Percentiles rank a stretch among this genome's conserved stretches.
These are phyloP conservation scores for Trichonephila clavipes DNA, from an alignment of 1,140 invertebrate species.

Conservation along the genomic window DNA sequence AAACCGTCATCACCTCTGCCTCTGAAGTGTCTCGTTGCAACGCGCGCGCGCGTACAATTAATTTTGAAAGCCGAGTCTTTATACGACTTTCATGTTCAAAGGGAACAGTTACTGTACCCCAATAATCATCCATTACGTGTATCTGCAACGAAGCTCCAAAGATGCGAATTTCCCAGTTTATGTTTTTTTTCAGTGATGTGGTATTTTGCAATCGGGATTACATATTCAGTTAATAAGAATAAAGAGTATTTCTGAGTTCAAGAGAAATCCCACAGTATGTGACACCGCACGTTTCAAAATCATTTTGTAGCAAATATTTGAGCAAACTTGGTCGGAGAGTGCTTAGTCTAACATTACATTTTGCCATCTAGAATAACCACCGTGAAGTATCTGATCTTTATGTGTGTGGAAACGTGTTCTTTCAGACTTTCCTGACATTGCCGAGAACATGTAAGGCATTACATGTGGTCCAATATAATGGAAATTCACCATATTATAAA, in stretches of 20 bases:
- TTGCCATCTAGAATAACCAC: not conserved
- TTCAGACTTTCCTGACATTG: not conserved
- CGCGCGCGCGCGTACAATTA: not conserved
- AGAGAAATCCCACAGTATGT: not conserved
- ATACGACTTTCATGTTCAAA: not conserved
- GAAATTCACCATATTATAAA: not conserved
- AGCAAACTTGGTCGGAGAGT: not conserved
- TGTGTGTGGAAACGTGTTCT: not conserved
- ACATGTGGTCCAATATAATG: not conserved
- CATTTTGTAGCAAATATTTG: slow-evolving; percentile 32
- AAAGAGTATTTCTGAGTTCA: not conserved
- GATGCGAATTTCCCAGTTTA: not conserved
- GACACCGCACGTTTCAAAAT: not conserved
- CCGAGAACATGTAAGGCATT: not conserved
- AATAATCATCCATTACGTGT: not conserved
- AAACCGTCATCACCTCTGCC: not conserved
- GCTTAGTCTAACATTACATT: slow-evolving; percentile 21
- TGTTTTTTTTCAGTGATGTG: not conserved
- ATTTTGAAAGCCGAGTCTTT: not conserved
- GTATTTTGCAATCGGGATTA: not conserved
- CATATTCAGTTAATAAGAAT: not conserved
- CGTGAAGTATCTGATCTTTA: not conserved
- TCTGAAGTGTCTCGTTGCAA: not conserved
- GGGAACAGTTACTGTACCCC: not conserved
- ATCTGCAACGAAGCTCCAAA: not conserved